Base-by-base conservation (phyloP, 2,113 vertebrate species). In the Eira barbara region DNA sequence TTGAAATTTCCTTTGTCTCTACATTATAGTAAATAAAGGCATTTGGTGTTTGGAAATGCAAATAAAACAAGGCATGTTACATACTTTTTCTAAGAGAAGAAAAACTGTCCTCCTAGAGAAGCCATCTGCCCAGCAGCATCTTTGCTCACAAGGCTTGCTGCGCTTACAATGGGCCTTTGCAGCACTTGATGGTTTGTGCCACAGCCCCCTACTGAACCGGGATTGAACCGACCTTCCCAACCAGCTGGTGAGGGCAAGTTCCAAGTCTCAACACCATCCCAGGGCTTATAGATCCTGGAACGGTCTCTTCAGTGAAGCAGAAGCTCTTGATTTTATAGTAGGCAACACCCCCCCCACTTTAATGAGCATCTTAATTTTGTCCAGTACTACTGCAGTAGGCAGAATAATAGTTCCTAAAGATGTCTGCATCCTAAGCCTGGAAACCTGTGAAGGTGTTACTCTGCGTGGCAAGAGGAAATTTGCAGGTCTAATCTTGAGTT, bases 11-110 rank as follows among this genome's bases (percentile, higher is more conserved):
- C 87, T 94, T 91, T 97, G 59, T 97, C 45, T 87, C 94, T 61
- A 36, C 80, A 59, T 5, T 36, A 86, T 84, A 97, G 93, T 94
- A 97, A 98, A 95, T 92, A 95, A 95, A 97, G 63, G 76, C 97
- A 98, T 92, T 96, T 90, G 92, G 93, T 96, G 78, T 94, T 94
- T 97, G 71, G 42, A 91, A 97, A 91, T 95, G 81, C 91, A 95
- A 95, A 95, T 63, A 95, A 92, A 96, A 94, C 71, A 95, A 91
- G 73, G 31, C 69, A 92, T 83, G 61, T 52, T 59, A 78, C 36
- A 76, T 36, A 67, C 45, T 76, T 96, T 94, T 81, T 63, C 55
- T 76, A 49, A 84, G n/a, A 78, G 52, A 8, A 95, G 39, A 78
- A 93, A 94, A 83, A 82, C 36, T 97, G 80, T 61, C 94, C 49